Evolutionary conservation across 1,140 invertebrate genomes (phyloP).

Genomic region (Latrodectus geometricus): DNA sequence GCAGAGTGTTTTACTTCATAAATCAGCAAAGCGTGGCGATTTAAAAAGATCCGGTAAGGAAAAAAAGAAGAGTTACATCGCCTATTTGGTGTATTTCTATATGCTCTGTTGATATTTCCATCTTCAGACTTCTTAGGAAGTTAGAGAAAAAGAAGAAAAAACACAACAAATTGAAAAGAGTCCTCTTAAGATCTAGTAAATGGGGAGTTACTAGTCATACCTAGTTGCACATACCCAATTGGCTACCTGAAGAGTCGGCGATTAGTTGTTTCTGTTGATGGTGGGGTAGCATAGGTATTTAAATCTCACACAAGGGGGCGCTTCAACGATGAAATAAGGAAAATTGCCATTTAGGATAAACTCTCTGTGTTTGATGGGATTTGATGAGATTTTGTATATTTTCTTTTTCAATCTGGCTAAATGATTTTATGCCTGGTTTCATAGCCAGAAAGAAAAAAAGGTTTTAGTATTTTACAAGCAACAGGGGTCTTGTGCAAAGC

Average conservation of each 20-base stretch:
- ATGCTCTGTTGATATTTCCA: background rate
- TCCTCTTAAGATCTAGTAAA: background rate
- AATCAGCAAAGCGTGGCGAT: slow-evolving; percentile 50
- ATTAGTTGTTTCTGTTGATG: background rate
- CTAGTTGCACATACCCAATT: background rate
- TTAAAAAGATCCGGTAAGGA: background rate
- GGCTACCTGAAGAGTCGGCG: background rate
- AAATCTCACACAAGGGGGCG: background rate
- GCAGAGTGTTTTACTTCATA: slow-evolving; percentile 55
- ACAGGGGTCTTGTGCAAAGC: too few species aligned
- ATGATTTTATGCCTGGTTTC: background rate
- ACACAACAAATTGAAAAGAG: background rate
- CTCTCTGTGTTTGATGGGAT: background rate
- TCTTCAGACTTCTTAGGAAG: background rate
- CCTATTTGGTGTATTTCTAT: background rate
- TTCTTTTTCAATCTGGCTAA: background rate
- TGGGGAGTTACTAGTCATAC: background rate
- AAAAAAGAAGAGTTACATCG: background rate
- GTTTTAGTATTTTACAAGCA: too few species aligned
- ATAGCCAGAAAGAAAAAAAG: background rate
- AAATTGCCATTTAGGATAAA: background rate
- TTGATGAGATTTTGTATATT: background rate
- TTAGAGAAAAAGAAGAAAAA: background rate
- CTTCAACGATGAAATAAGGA: background rate
- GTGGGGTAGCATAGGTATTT: too few species aligned